Evolutionary conservation across 2,888 invertebrate genomes (phyloP).

Genomic region (Dione juno): DNA sequence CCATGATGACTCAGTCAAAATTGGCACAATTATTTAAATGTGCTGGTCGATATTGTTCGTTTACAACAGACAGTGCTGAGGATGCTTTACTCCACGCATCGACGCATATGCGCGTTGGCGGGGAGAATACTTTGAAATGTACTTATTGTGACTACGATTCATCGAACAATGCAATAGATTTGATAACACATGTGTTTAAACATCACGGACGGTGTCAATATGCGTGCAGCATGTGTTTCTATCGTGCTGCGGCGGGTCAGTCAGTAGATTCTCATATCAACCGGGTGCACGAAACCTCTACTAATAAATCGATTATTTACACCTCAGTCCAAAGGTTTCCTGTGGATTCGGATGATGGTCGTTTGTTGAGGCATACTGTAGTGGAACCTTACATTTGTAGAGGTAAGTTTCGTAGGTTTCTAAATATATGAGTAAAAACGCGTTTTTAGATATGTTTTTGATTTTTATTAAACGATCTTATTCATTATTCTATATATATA

Average conservation of each 20-base stretch:
- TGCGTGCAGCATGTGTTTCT: slow-evolving; percentile 87
- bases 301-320: slow-evolving; percentile 52
- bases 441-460: neutral
- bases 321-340: slow-evolving; percentile 50
- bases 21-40: slow-evolving; percentile 75
- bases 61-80: slow-evolving; percentile 65
- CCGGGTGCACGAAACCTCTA: slow-evolving; percentile 57
- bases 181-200: slow-evolving; percentile 85
- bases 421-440: neutral
- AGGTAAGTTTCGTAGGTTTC: slow-evolving; percentile 51
- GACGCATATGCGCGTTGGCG: slow-evolving; percentile 64
- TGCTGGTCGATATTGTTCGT: slow-evolving; percentile 73
- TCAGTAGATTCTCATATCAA: slow-evolving; percentile 85
- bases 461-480: neutral
- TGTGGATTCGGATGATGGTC: slow-evolving; percentile 43
- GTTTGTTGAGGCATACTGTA: slow-evolving; percentile 63
- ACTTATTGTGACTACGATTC: slow-evolving; percentile 82
- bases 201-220: slow-evolving; percentile 85
- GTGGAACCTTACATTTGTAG: slow-evolving; percentile 68
- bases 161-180: slow-evolving; percentile 60
- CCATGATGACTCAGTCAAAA: slow-evolving; percentile 76
- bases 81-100: slow-evolving; percentile 69
- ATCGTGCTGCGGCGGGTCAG: slow-evolving; percentile 84
- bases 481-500: neutral
- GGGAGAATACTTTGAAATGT: slow-evolving; percentile 79